A percentile compares a stretch with the other conserved stretches of the same genome.
These are phyloP conservation scores for Danaus plexippus DNA, from an alignment of 1,140 invertebrate species.

Conservation along the genomic window DNA sequence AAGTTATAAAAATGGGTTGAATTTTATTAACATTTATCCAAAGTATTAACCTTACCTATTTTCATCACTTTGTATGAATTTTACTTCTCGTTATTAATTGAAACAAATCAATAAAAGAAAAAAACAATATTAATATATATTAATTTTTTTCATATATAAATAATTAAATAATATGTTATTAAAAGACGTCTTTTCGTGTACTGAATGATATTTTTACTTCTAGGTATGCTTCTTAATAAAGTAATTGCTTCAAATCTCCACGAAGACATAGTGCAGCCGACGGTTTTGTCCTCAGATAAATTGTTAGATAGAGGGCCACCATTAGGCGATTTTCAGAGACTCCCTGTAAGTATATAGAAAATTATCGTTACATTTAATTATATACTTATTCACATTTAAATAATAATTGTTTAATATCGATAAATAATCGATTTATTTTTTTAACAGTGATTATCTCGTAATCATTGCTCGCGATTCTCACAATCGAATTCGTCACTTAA, in stretches of 20 bases:
- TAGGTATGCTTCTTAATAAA: constrained; percentile 69
- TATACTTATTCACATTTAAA: too few species aligned
- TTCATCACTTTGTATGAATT: too few species aligned
- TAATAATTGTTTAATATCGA: background rate
- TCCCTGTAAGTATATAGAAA: constrained; percentile 50
- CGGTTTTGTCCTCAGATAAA: constrained; percentile 17
- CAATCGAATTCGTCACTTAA: too few species aligned
- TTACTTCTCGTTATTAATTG: too few species aligned
- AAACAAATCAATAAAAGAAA: too few species aligned
- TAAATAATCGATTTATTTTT: constrained; percentile 2
- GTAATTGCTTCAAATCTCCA: constrained; percentile 66
- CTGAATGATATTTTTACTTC: constrained; percentile 15
- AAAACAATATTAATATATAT: too few species aligned
- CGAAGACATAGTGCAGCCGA: constrained; percentile 35
- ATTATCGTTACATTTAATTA: constrained; percentile 2
- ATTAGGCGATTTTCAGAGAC: constrained; percentile 53
- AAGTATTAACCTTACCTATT: too few species aligned
- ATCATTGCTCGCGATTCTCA: too few species aligned
- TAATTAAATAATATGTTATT: background rate
- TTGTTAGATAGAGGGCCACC: constrained; percentile 39
- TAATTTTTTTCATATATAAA: too few species aligned
- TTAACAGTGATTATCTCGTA: background rate
- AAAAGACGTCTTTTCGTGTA: background rate
- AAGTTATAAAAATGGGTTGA: too few species aligned
- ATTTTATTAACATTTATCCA: too few species aligned